Conservation (phyloP, 1,140 invertebrate genomes). For the Drosophila murphyi region DNA sequence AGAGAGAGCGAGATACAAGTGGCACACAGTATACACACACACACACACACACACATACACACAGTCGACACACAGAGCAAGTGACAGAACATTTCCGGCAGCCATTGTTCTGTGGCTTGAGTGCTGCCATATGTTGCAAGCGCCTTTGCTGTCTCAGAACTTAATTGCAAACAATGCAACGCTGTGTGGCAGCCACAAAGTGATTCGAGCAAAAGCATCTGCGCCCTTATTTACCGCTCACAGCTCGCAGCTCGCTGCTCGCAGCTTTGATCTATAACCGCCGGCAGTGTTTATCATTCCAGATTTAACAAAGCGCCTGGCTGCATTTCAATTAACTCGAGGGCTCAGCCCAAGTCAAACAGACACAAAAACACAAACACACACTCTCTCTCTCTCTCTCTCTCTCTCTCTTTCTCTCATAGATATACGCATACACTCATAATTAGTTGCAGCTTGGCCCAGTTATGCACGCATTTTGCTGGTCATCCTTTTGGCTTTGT, state of each 20-base stretch:
- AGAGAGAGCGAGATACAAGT: not conserved
- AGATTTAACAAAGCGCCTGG: slow-evolving; percentile 66
- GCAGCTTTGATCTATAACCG: slow-evolving; percentile 23
- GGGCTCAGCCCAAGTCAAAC: slow-evolving; percentile 61
- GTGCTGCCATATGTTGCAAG: slow-evolving; percentile 63
- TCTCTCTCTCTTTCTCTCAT: not conserved
- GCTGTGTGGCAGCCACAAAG: slow-evolving; percentile 32
- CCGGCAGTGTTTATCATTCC: slow-evolving; percentile 56
- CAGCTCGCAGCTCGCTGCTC: not conserved
- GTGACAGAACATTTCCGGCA: slow-evolving; percentile 57
- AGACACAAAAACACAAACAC: slow-evolving; percentile 40
- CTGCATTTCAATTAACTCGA: slow-evolving; percentile 72
- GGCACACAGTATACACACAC: not conserved
- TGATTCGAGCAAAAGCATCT: slow-evolving; percentile 49
- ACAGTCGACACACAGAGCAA: not conserved
- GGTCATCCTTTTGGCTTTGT: slow-evolving; percentile 15
- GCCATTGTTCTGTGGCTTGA: slow-evolving; percentile 72
- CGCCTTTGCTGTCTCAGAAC: slow-evolving; percentile 52
- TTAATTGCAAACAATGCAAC: slow-evolving; percentile 73
- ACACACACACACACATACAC: not conserved
- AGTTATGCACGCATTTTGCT: slow-evolving; percentile 51
- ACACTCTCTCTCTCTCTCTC: not conserved
- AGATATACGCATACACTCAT: slow-evolving; percentile 2
- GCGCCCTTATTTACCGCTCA: not conserved
- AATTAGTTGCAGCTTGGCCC: slow-evolving; percentile 16